A percentile compares a stretch with the other conserved stretches of the same genome.
Conservation (phyloP, 2,797 vertebrate genomes). For the Hoplostethus mediterraneus region DNA sequence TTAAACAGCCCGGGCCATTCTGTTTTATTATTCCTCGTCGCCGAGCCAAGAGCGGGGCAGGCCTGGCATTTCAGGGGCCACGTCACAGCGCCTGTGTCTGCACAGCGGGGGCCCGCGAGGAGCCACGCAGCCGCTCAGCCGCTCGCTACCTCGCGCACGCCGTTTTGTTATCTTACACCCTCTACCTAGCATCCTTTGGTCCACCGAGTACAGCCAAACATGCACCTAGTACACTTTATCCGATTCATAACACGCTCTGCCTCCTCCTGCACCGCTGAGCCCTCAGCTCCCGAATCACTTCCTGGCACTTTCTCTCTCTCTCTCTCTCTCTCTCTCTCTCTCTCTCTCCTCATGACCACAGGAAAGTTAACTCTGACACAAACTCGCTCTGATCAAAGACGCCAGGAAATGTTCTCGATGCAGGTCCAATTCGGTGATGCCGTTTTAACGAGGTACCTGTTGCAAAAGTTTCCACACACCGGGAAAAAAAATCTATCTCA, state of each 20-base stretch:
- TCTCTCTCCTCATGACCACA: neutral
- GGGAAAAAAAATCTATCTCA: neutral
- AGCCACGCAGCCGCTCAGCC: conserved; percentile 25
- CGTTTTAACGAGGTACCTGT: conserved; percentile 10
- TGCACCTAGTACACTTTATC: conserved; percentile 41
- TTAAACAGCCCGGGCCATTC: conserved; percentile 51
- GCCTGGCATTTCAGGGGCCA: conserved; percentile 65
- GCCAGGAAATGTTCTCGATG: conserved; percentile 20
- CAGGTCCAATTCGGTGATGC: conserved; percentile 3
- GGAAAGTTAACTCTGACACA: conserved; percentile 16
- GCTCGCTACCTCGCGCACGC: neutral
- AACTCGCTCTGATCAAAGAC: conserved; percentile 6
- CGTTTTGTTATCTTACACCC: conserved; percentile 40
- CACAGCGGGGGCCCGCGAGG: conserved; percentile 37
- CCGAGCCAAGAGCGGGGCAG: conserved; percentile 45
- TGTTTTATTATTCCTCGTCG: conserved; percentile 54
- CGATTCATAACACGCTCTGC: conserved; percentile 29
- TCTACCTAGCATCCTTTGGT: conserved; percentile 26
- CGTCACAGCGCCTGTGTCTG: conserved; percentile 58
- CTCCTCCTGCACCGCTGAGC: neutral
- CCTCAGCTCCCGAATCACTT: conserved; percentile 22
- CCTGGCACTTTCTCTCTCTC: conserved; percentile 15
- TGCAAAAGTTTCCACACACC: conserved; percentile 9
- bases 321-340: conserved; percentile 11
- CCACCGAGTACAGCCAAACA: conserved; percentile 39